Base-by-base conservation (phyloP, 2,113 vertebrate species). In the Zapornia atra region DNA sequence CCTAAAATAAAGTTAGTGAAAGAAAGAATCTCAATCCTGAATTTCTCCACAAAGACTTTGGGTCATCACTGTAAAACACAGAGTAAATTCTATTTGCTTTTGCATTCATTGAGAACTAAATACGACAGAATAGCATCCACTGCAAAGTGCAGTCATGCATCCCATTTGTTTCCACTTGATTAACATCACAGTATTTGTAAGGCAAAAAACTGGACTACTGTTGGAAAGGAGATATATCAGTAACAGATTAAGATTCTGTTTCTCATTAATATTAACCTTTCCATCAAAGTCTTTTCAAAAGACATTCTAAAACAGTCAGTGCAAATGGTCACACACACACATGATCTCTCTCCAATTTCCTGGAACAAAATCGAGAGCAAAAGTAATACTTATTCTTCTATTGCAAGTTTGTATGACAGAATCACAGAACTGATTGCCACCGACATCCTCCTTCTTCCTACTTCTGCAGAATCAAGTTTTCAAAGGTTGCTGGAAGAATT, bases 401-500 rank as follows among this genome's bases (percentile, higher is more conserved):
- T 5, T 54, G 5, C 28, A 75, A 78, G 44, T 91, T 88, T 69
- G 40, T 40, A 53, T 17, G 68, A 51, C 51, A 77, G 46, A 70
- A 60, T 51, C 82, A 36, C 71, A 61, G 71, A n/a, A 26, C 63
- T 68, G 54, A 88, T 66, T 94, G 79, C 72, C 81, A 68, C 9
- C 4, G 73, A 92, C 34, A 78, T 86, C 70, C 71, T 70, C 38
- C 31, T 94, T 83, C 72, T 79, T 85, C 86, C 68, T 71, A 4
- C 42, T 59, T 5, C 29, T 31, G 61, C 70, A 68, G 56, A 93
- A 91, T 60, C 90, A 90, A 57, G 68, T 88, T 92, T 92, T 86
- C 77, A 95, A 93, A 94, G 93, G 92, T 92, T 93, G 72, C 53
- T 92, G 70, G 46, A 96, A 95, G 79, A 97, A 96, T 95, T 97